A percentile compares a stretch with the other conserved stretches of the same genome.
Conservation (phyloP, 2,113 vertebrate genomes). For the Myrmecobius fasciatus region DNA sequence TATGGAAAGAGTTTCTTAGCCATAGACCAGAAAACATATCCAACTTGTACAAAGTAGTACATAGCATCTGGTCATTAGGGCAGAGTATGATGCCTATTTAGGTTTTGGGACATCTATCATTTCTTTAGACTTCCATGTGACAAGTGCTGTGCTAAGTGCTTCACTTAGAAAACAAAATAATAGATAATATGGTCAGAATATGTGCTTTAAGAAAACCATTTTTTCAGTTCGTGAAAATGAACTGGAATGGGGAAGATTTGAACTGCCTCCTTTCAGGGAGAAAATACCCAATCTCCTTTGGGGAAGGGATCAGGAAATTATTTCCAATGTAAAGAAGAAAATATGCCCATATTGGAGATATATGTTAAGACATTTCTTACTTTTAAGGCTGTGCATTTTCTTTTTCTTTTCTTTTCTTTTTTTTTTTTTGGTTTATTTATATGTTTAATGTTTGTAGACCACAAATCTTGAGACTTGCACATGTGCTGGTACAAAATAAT, state of each 20-base stretch:
- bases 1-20: neutral
- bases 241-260: neutral
- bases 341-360: neutral
- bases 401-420: no score
- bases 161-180: neutral
- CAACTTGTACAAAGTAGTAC: neutral
- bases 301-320: neutral
- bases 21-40: neutral
- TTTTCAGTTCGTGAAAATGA: neutral
- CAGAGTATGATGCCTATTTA: neutral
- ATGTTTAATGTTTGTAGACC: neutral
- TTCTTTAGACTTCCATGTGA: neutral
- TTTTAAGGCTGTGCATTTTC: neutral
- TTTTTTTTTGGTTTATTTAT: no score
- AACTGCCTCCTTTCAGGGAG: neutral
- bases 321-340: neutral
- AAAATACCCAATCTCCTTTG: neutral
- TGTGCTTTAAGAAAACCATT: neutral
- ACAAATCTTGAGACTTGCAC: neutral
- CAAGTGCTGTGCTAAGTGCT: neutral
- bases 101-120: neutral
- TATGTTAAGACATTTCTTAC: neutral
- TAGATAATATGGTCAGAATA: neutral
- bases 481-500: neutral
- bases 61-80: neutral